phyloP scores from a whole-genome alignment of 2,797 vertebrate species.

The Allobates femoralis region DNA sequence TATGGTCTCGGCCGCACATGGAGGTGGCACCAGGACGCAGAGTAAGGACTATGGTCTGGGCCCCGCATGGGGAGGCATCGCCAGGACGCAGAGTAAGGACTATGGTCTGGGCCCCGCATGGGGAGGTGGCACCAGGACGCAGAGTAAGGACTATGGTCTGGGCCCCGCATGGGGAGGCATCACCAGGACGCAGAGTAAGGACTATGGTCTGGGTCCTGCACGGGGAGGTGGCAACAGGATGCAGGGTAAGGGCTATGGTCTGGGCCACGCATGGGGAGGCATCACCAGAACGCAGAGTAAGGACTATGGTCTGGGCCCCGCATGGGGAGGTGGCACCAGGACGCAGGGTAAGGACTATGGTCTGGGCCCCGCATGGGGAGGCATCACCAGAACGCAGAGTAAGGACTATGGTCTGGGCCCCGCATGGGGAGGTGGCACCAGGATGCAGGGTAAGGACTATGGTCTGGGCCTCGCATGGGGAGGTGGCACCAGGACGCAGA shows the following conservation, averaged over 20 bases:
- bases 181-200: background rate
- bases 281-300: background rate
- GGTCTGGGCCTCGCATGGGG: background rate
- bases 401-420: background rate
- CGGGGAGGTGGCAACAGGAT: too few species aligned
- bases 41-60: background rate
- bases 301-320: background rate
- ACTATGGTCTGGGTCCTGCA: background rate
- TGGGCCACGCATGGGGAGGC: too few species aligned
- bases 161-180: too few species aligned
- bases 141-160: background rate
- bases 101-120: background rate
- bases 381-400: background rate
- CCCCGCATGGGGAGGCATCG: too few species aligned
- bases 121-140: too few species aligned
- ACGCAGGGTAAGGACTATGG: background rate
- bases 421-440: too few species aligned
- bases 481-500: too few species aligned
- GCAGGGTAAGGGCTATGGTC: background rate
- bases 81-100: background rate
- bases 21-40: too few species aligned
- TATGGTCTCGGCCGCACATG: background rate
- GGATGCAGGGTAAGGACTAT: background rate
- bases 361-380: background rate
- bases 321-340: too few species aligned